Evolutionary conservation across 2,113 vertebrate species (phyloP), one percentile per base, ranked within the genome.

Genomic region (Rana temporaria): DNA sequence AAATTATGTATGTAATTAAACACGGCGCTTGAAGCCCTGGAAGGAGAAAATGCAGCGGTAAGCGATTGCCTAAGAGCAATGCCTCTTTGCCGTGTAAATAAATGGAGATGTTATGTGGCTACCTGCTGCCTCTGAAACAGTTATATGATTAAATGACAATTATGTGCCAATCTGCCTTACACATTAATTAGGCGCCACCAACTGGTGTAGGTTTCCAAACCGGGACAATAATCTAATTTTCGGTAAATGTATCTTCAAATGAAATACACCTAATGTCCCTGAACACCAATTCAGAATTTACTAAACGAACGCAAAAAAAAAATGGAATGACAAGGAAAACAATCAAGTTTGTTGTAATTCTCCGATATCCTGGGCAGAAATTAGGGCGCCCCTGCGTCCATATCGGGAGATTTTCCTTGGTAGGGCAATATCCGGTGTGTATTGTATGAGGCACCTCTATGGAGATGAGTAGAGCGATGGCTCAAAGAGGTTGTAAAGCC

Each of bases 21-120:
- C 84, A 92, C 87, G 88, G 88, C 88, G 90, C 92, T 88, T 86
- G 85, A 74, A 86, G 91, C 86, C 88, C 84, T 86, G 89, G 86
- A 32, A 57, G 85, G 86, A 88, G 88, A 89, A 78, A 32, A 73
- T 78, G 69, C 15, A 14, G 52, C 70, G 48, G 24, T 22, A 72
- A 74, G 87, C 87, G 87, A 90, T 65, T 89, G 88, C 88, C 91
- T 86, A 59, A 70, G 89, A 88, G 89, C 89, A 86, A 87, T 84
- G 82, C 89, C 88, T 84, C 84, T 88, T 86, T 90, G 86, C 87
- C 84, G 86, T 85, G 20, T 11, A 72, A 77, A 86, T 86, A 88
- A 85, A 86, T 87, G 90, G 90, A 71, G 88, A 87, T 90, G 77
- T 90, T 87, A 92, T 87, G 87, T 89, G 88, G 88, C 86, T 84